Evolutionary conservation across 2,113 vertebrate genomes (phyloP).

Genomic region (Paradisaea rubra): DNA sequence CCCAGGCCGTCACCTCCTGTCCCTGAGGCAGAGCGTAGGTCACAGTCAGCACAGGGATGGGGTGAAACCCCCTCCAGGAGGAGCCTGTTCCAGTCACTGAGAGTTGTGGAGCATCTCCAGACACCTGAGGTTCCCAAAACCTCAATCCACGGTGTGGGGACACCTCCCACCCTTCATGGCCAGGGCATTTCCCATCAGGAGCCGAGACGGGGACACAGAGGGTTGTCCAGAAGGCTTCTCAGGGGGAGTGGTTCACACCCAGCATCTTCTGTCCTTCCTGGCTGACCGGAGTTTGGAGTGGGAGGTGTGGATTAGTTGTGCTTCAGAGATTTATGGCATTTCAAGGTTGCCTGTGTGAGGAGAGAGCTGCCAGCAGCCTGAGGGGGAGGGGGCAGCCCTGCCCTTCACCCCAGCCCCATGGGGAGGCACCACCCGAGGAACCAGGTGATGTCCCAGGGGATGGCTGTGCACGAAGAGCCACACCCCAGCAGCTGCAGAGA

Average conservation of each 20-base stretch:
- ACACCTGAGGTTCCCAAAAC: neutral
- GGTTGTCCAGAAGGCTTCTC: neutral
- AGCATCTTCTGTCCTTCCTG: neutral
- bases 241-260: neutral
- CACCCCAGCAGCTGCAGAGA: neutral
- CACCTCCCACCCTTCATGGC: accelerated
- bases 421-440: neutral
- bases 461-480: neutral
- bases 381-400: neutral
- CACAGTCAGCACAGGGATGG: neutral
- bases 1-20: neutral
- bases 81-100: neutral
- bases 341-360: neutral
- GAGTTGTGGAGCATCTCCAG: neutral
- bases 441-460: neutral
- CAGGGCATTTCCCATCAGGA: neutral
- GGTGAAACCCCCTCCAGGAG: neutral
- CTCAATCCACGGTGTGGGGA: neutral
- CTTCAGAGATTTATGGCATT: neutral
- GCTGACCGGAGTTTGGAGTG: neutral
- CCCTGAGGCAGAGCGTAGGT: neutral
- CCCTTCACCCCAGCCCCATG: neutral
- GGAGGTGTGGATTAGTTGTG: neutral
- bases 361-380: neutral
- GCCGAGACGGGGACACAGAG: neutral